phyloP scores from a whole-genome alignment of 2,888 invertebrate genomes.

The Nebria salina region DNA sequence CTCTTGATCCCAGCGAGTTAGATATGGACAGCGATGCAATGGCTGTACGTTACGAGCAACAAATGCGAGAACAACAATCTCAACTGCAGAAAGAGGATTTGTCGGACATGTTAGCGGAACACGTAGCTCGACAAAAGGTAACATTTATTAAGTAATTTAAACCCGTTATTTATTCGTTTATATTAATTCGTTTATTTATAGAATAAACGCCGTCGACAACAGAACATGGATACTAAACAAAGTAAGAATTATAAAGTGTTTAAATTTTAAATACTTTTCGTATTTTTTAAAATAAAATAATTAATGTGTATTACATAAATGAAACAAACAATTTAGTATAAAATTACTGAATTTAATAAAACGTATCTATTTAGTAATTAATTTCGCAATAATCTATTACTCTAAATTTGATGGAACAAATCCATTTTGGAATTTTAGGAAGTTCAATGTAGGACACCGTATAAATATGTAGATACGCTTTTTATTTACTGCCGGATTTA shows the following conservation, averaged over 20 bases:
- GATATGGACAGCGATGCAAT: constrained; percentile 96
- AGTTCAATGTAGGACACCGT: too few species aligned
- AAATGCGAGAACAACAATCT: constrained; percentile 91
- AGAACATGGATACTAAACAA: constrained; percentile 88
- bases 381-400: too few species aligned
- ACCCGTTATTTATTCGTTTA: too few species aligned
- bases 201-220: constrained; percentile 93
- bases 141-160: constrained; percentile 45
- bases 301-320: not conserved
- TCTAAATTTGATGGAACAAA: too few species aligned
- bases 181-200: constrained; percentile 63
- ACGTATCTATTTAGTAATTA: too few species aligned
- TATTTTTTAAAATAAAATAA: not conserved
- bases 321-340: too few species aligned
- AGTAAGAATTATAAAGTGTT: constrained; percentile 99
- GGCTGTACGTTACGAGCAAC: constrained; percentile 95
- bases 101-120: constrained; percentile 98
- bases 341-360: too few species aligned
- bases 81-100: constrained; percentile 92
- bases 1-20: constrained; percentile 96
- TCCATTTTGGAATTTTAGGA: too few species aligned
- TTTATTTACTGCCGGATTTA: too few species aligned
- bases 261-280: constrained; percentile 77
- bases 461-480: too few species aligned
- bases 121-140: constrained; percentile 95